A percentile compares a stretch with the other conserved stretches of the same genome.
Conservation (phyloP, 1,140 invertebrate species). For the Drosophila dunni region DNA sequence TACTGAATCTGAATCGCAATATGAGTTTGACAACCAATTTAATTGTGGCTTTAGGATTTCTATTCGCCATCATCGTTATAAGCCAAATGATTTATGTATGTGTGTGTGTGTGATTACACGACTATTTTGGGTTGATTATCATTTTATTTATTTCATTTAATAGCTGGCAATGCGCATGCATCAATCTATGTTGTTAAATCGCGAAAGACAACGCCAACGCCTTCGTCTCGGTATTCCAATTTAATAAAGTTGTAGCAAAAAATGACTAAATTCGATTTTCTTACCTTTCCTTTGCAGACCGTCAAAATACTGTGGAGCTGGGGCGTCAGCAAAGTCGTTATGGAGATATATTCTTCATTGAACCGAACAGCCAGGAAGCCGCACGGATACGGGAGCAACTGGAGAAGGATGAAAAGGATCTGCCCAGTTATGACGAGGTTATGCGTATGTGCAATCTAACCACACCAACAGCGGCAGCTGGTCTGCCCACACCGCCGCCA, state of each 20-base stretch:
- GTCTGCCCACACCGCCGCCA: slow-evolving; percentile 21
- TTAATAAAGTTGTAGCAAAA: no score
- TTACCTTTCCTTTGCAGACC: slow-evolving; percentile 63
- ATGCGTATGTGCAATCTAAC: slow-evolving; percentile 81
- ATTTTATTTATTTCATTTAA: slow-evolving; percentile 37
- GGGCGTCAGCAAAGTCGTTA: slow-evolving; percentile 59
- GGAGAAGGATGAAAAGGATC: slow-evolving; percentile 80
- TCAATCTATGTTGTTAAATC: slow-evolving; percentile 45
- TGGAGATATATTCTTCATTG: slow-evolving; percentile 76
- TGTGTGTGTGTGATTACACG: slow-evolving; percentile 20
- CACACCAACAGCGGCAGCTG: slow-evolving; percentile 60
- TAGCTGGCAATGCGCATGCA: slow-evolving; percentile 73
- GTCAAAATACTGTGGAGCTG: slow-evolving; percentile 67
- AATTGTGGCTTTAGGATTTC: slow-evolving; percentile 53
- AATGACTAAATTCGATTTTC: not conserved
- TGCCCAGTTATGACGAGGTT: slow-evolving; percentile 81
- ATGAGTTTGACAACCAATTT: slow-evolving; percentile 61
- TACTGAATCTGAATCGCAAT: slow-evolving; percentile 33
- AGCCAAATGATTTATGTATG: slow-evolving; percentile 65
- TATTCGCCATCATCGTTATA: slow-evolving; percentile 53
- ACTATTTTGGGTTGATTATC: not conserved
- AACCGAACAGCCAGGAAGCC: slow-evolving; percentile 70
- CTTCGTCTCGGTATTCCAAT: slow-evolving; percentile 16
- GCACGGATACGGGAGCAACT: slow-evolving; percentile 77
- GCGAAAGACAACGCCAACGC: slow-evolving; percentile 40